Evolutionary conservation across 2,113 vertebrate species (phyloP).

Genomic region (Lethenteron reissneri): DNA sequence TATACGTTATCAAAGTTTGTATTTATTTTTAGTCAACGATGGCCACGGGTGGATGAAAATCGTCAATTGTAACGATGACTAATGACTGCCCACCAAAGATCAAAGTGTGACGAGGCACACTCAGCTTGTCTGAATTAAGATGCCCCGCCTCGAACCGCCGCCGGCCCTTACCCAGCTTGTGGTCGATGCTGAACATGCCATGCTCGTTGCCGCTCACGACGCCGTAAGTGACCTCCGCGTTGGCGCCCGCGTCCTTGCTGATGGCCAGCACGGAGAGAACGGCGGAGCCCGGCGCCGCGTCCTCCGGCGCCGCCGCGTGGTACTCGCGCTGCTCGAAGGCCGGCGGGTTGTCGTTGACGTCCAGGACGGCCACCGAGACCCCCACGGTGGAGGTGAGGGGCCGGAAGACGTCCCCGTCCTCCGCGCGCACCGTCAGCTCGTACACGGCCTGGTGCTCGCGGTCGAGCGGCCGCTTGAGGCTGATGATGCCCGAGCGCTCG

Average conservation of each 20-base stretch:
- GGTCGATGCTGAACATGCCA: conserved; percentile 64
- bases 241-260: conserved; percentile 58
- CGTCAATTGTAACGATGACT: background rate
- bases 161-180: conserved; percentile 37
- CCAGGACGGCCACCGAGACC: conserved; percentile 55
- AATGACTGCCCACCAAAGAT: background rate
- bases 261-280: conserved; percentile 65
- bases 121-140: background rate
- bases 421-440: conserved; percentile 38
- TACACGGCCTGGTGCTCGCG: conserved; percentile 49
- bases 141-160: background rate
- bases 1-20: too few relatives aligned
- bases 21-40: too few relatives aligned
- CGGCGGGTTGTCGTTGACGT: conserved; percentile 91
- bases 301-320: conserved; percentile 42
- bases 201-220: conserved; percentile 77
- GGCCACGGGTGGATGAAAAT: too few relatives aligned
- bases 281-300: conserved; percentile 41
- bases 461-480: conserved; percentile 52
- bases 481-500: conserved; percentile 49
- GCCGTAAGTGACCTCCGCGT: conserved; percentile 58
- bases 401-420: conserved; percentile 42
- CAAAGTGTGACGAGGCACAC: background rate
- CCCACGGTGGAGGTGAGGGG: conserved; percentile 35
- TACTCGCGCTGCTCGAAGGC: conserved; percentile 86